Conservation (phyloP, 2,888 invertebrate species). For the Zelleria hepariella region DNA sequence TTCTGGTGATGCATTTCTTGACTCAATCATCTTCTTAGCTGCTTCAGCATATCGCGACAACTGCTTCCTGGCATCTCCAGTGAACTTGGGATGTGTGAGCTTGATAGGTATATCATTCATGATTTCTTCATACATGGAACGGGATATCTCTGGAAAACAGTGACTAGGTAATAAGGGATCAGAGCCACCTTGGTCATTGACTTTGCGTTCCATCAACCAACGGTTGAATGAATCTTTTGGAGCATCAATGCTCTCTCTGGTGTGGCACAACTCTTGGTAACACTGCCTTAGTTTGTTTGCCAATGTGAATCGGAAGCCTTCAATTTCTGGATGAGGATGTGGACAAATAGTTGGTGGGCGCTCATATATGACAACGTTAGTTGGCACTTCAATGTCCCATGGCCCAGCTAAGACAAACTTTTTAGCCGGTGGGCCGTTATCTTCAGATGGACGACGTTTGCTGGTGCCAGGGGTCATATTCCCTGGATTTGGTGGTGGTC, state of each 20-base stretch:
- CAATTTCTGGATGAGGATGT: constrained; percentile 95
- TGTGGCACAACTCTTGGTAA: constrained; percentile 95
- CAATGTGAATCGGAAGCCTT: constrained; percentile 86
- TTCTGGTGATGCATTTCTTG: constrained; percentile 91
- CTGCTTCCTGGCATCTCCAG: constrained; percentile 95
- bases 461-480: constrained; percentile 71
- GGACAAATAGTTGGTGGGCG: constrained; percentile 86
- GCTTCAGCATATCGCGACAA: constrained; percentile 95
- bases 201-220: constrained; percentile 97
- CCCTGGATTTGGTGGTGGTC: constrained; percentile 49
- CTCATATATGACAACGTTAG: constrained; percentile 92
- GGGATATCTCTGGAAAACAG: constrained; percentile 93
- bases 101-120: constrained; percentile 99
- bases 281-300: constrained; percentile 89
- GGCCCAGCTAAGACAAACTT: constrained; percentile 91
- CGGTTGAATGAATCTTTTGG: constrained; percentile 97
- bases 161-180: constrained; percentile 94
- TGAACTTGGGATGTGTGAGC: constrained; percentile 94
- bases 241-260: constrained; percentile 93
- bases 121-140: constrained; percentile 96
- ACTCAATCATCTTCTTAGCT: constrained; percentile 96
- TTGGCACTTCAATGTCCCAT: constrained; percentile 95
- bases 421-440: constrained; percentile 84
- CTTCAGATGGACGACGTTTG: constrained; percentile 86
- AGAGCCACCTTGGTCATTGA: constrained; percentile 86